These are phyloP conservation scores for Conops quadrifasciatus DNA, from an alignment of 2,888 invertebrate genomes.

Conservation along the genomic window DNA sequence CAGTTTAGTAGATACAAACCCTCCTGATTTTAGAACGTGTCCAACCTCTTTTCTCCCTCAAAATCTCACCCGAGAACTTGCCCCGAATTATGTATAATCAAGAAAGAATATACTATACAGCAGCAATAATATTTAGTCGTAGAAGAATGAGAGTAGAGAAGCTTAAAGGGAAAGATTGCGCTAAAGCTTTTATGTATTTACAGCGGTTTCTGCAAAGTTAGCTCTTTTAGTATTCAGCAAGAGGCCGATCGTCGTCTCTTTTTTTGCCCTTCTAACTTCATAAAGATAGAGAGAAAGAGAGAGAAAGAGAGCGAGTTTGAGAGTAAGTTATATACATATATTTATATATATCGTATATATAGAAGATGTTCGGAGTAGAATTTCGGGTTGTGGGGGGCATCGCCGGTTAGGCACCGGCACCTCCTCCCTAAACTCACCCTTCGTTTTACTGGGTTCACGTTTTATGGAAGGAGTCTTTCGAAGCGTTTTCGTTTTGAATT, in stretches of 20 bases:
- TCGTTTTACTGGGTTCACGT: slow-evolving; percentile 59
- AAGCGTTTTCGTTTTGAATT: slow-evolving; percentile 63
- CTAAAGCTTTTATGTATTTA: slow-evolving; percentile 21
- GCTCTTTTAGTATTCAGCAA: background rate
- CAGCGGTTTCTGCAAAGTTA: slow-evolving; percentile 3
- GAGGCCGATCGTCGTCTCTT: background rate
- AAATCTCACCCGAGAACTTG: no score
- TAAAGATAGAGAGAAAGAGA: slow-evolving; percentile 6
- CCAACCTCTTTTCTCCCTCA: no score
- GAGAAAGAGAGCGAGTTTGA: background rate
- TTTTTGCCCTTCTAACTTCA: background rate
- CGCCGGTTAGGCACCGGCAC: slow-evolving; percentile 29
- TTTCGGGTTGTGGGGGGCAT: background rate
- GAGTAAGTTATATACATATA: no score
- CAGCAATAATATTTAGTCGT: background rate
- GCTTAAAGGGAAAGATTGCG: background rate
- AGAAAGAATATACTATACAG: no score
- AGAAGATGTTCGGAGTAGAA: background rate
- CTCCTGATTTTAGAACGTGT: no score
- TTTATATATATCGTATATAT: no score
- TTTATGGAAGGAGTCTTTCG: slow-evolving; percentile 61
- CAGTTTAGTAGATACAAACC: no score
- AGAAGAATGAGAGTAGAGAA: background rate
- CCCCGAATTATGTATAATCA: no score
- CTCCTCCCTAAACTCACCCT: slow-evolving; percentile 54